phyloP scores from a whole-genome alignment of 2,797 vertebrate genomes.

The Tympanoctomys barrerae region DNA sequence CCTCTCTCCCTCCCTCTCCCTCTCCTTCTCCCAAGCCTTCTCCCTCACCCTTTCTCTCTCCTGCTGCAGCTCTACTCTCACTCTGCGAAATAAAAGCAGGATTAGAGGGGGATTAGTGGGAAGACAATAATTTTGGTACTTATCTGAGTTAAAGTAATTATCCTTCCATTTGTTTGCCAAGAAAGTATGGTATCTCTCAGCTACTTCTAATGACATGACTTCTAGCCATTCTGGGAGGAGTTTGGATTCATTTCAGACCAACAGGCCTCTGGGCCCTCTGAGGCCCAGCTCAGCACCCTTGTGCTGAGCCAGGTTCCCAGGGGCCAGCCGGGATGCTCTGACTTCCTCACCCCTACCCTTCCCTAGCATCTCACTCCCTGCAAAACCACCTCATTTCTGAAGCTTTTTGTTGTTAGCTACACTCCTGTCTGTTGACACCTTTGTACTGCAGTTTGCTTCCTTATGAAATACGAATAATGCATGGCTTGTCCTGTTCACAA shows the following conservation, averaged over 20 bases:
- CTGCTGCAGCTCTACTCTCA: background rate
- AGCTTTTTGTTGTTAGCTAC: background rate
- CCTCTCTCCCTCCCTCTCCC: no score
- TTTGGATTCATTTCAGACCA: background rate
- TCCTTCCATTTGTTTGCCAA: background rate
- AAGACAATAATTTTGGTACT: slow-evolving; percentile 15
- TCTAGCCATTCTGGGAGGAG: background rate
- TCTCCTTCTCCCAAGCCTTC: no score
- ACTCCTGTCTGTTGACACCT: background rate
- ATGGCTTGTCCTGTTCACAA: background rate
- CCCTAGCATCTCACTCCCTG: background rate
- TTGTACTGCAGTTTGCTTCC: slow-evolving; percentile 2
- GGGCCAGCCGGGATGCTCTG: background rate
- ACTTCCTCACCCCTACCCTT: background rate
- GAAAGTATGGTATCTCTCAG: background rate
- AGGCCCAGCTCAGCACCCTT: background rate
- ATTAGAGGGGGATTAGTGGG: background rate
- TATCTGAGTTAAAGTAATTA: slow-evolving; percentile 6
- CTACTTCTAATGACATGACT: background rate
- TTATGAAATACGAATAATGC: background rate
- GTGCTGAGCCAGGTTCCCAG: background rate
- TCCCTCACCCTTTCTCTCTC: background rate
- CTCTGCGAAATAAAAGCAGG: background rate
- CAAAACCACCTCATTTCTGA: background rate
- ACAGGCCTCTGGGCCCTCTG: background rate